phyloP scores from a whole-genome alignment of 2,888 invertebrate species.

The Pyrgus malvae region DNA sequence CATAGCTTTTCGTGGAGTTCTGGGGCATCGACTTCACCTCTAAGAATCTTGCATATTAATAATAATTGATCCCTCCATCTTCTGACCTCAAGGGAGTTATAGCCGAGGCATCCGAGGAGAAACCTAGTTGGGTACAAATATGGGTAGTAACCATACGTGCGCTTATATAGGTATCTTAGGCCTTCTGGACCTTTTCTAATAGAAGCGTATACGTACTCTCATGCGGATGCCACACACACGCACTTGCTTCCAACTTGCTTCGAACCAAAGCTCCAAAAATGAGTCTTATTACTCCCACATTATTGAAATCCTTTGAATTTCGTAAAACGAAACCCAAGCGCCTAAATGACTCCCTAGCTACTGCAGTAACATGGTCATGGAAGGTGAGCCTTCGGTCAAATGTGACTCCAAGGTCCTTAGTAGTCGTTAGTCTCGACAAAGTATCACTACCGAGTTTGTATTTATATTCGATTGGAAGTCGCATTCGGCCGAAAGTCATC shows the following conservation, averaged over 20 bases:
- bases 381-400: slow-evolving; percentile 1
- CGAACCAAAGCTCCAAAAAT: not conserved
- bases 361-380: no score
- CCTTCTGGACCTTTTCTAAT: slow-evolving; percentile 6
- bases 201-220: not conserved
- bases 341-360: not conserved
- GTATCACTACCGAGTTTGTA: not conserved
- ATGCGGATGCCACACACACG: not conserved
- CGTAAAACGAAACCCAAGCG: slow-evolving; percentile 8
- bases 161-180: slow-evolving; percentile 8
- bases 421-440: not conserved
- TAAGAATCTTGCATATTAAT: not conserved
- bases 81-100: slow-evolving; percentile 15
- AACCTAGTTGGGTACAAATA: slow-evolving; percentile 21
- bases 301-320: slow-evolving; percentile 1
- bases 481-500: slow-evolving; percentile 18
- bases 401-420: slow-evolving; percentile 2
- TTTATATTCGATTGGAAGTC: not conserved
- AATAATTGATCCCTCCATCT: slow-evolving; percentile 1
- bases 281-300: not conserved
- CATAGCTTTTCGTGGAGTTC: not conserved
- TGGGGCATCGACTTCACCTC: slow-evolving; percentile 3
- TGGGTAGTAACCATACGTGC: slow-evolving; percentile 9
- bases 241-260: slow-evolving; percentile 7
- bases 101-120: slow-evolving; percentile 11